Base-by-base conservation (phyloP, 2,113 vertebrate genomes). In the Charina bottae region DNA sequence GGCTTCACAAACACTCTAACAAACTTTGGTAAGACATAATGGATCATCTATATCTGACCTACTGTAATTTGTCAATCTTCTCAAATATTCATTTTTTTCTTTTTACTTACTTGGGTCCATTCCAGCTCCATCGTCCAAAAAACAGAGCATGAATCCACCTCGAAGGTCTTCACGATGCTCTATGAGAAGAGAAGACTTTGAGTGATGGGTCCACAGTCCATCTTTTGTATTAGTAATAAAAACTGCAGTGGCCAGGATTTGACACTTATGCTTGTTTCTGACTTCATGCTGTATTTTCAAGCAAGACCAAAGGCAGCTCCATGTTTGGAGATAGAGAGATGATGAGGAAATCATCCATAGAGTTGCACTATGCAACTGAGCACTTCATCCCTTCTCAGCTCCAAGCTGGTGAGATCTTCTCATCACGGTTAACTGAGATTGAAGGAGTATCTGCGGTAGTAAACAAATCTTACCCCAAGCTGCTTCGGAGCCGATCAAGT, bases 91-190 rank as follows among this genome's bases (percentile, higher is more conserved):
- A 4, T 53, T 42, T 10, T 83, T 89, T 19, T 92, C 60, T 89
- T 78, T 42, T 59, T 87, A 98, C 99, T 99, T 97, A 99, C 99
- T 98, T 9, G 98, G 97, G 94, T 99, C 99, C 99, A 99, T 99
- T 97, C 99, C 99, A 55, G 97, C 98, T 89, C 99, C 99, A 96
- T 99, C 99, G 95, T 99, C 99, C 96, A 99, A 97, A 97, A 99
- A 99, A 97, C 98, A 99, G 7, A 99, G 98, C 98, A 99, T 98
- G 96, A 98, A 99, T 91, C 98, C 98, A 87, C 99, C 99, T 96
- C 98, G 98, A 72, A 99, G 97, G 60, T 99, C 98, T n/a, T 98
- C 97, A 90, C 97, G 98, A 87, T 58, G 98, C 93, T 99, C 99
- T 99, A 92, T 90, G 94, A 42, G 88, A 93, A 97, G 89, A 97